A percentile compares a stretch with the other conserved stretches of the same genome.
Conservation (phyloP, 2,797 vertebrate species). For the Brachyrhaphis roseni region DNA sequence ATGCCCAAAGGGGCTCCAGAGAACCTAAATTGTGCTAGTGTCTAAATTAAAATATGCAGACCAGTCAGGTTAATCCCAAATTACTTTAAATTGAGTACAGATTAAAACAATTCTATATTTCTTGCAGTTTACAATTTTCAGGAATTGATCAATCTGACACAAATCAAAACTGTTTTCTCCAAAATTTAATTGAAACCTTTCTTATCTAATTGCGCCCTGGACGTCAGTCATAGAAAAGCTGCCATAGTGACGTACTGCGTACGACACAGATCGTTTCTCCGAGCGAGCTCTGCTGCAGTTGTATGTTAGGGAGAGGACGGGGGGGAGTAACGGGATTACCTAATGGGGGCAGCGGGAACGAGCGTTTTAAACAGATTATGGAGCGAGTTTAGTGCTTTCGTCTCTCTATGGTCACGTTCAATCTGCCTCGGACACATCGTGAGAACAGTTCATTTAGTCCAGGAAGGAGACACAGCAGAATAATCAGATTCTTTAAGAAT, state of each 20-base stretch:
- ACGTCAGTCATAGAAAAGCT: background rate
- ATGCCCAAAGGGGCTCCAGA: no score
- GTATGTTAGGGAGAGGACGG: background rate
- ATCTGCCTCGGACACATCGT: background rate
- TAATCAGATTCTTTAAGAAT: background rate
- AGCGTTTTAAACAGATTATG: constrained; percentile 37
- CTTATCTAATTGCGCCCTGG: background rate
- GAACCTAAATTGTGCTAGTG: no score
- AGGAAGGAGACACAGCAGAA: background rate
- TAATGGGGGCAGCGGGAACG: constrained; percentile 3
- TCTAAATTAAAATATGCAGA: no score
- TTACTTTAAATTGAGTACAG: background rate
- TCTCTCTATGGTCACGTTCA: background rate
- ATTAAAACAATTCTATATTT: no score
- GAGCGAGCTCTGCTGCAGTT: constrained; percentile 1
- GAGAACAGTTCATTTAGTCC: fast-evolving
- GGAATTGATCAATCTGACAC: no score
- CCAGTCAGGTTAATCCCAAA: no score
- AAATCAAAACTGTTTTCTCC: no score
- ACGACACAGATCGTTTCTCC: background rate
- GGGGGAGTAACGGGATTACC: constrained; percentile 9
- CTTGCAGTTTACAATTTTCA: no score
- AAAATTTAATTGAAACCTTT: background rate
- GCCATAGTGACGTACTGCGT: background rate
- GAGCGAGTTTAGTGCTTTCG: background rate